phyloP scores from a whole-genome alignment of 35 echinoderm and acorn worm genomes.

The Lytechinus variegatus region DNA sequence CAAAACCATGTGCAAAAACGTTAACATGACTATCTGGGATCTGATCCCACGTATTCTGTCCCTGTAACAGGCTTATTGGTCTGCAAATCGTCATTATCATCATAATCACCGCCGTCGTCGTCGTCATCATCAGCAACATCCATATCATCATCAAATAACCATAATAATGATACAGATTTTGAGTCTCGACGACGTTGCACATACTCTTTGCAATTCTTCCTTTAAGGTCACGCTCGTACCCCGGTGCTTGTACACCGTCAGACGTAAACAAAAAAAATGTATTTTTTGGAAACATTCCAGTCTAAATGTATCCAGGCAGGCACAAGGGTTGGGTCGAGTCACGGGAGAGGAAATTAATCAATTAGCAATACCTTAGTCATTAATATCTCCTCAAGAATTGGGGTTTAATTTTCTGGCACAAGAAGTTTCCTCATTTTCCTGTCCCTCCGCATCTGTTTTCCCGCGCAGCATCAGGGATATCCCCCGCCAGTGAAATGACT shows the following conservation, averaged over 20 bases:
- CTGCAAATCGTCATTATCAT: too few relatives aligned
- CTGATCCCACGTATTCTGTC: too few relatives aligned
- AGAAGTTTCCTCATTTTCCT: background rate
- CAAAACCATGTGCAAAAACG: too few relatives aligned
- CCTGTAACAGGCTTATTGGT: too few relatives aligned
- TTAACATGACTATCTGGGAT: too few relatives aligned
- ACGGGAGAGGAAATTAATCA: constrained; percentile 23
- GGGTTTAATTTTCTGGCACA: background rate
- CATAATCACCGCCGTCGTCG: too few relatives aligned
- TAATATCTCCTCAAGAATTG: background rate
- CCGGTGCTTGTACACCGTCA: background rate
- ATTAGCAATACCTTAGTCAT: constrained; percentile 26
- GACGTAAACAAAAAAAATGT: background rate
- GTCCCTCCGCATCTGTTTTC: background rate
- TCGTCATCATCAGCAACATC: too few relatives aligned
- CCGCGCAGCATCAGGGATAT: background rate
- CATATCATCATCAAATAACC: too few relatives aligned
- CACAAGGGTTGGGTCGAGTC: background rate
- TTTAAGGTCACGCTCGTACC: background rate
- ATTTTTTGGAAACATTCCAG: constrained; percentile 12
- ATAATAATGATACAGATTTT: too few relatives aligned
- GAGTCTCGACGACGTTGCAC: too few relatives aligned
- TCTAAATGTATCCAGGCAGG: background rate
- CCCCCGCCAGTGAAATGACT: background rate
- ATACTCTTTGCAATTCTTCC: background rate